Conservation (phyloP, 2,113 vertebrate species). For the Noturus placidus region DNA sequence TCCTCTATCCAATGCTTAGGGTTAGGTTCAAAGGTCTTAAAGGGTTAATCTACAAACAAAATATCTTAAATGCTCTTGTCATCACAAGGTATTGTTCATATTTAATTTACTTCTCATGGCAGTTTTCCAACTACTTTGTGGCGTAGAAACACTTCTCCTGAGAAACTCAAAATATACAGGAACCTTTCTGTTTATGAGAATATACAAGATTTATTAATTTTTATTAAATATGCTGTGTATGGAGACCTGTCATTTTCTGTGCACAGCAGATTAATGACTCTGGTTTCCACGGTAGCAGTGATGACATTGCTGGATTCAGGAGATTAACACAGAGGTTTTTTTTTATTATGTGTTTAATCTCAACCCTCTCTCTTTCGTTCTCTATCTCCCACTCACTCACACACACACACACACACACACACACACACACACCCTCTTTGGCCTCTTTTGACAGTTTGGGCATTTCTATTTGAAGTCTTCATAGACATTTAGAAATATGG, state of each 20-base stretch:
- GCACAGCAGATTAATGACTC: constrained; percentile 10
- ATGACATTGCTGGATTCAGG: constrained; percentile 10
- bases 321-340: constrained; percentile 26
- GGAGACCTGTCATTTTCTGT: constrained; percentile 25
- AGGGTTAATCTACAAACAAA: neutral
- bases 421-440: neutral
- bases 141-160: neutral
- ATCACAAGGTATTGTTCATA: neutral
- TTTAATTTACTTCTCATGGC: neutral
- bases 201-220: neutral
- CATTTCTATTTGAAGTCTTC: neutral
- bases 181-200: neutral
- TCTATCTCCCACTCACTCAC: neutral
- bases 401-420: constrained; percentile 23
- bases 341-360: neutral
- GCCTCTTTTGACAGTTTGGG: neutral
- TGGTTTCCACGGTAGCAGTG: constrained; percentile 21
- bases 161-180: neutral
- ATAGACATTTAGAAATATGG: neutral
- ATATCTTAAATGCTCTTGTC: neutral
- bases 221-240: neutral
- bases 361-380: neutral
- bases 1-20: neutral
- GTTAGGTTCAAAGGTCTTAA: no score
- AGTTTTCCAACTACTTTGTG: neutral